phyloP scores from a whole-genome alignment of 2,888 invertebrate genomes.

The Cremastinae sp. region DNA sequence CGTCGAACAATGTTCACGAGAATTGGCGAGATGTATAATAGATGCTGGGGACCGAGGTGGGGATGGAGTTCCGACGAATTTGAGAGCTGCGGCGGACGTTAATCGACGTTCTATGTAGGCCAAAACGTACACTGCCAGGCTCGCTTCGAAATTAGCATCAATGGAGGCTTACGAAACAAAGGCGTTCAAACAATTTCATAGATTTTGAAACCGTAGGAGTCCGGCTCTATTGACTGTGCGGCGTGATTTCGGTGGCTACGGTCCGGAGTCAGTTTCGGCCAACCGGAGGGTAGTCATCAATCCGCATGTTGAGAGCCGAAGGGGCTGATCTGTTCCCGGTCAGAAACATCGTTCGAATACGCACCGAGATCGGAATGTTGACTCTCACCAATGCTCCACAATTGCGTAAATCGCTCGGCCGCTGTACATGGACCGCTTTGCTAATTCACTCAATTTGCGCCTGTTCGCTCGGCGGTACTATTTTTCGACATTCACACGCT shows the following conservation, averaged over 20 bases:
- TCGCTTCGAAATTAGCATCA: conserved; percentile 53
- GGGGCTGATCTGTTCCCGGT: conserved; percentile 11
- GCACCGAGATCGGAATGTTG: conserved; percentile 9
- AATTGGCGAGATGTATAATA: too few relatives aligned
- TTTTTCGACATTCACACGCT: neutral
- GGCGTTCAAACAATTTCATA: conserved; percentile 58
- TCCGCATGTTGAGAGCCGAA: conserved; percentile 9
- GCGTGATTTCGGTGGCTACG: conserved; percentile 32
- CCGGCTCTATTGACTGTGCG: conserved; percentile 39
- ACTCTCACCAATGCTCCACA: conserved; percentile 4
- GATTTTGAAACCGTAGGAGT: conserved; percentile 37
- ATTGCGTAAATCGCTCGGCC: neutral
- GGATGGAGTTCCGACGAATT: conserved; percentile 3
- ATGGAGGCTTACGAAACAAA: conserved; percentile 56
- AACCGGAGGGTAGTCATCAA: conserved; percentile 20
- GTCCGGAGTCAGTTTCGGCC: conserved; percentile 9
- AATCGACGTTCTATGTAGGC: conserved; percentile 39
- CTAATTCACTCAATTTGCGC: neutral
- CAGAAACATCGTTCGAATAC: conserved; percentile 19
- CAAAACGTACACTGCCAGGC: conserved; percentile 43
- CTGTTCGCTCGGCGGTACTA: conserved; percentile 17
- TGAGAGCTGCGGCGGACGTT: conserved; percentile 21
- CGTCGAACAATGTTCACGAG: too few relatives aligned
- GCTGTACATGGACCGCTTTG: neutral
- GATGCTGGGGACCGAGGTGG: neutral